Evolutionary conservation across 2,888 invertebrate species (phyloP).

Genomic region (Lithodes maja): DNA sequence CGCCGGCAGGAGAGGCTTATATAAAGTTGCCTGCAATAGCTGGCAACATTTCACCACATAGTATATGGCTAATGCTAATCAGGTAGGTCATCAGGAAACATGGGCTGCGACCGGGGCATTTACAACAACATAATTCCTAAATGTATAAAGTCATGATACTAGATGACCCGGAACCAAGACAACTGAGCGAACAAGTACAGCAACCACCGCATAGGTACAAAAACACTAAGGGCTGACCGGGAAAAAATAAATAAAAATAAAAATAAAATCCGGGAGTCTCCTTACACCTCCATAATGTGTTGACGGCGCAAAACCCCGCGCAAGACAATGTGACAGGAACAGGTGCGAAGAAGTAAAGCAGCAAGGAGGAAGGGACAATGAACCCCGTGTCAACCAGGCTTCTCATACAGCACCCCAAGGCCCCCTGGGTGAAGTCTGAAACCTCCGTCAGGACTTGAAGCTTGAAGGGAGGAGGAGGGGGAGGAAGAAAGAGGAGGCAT

Average conservation of each 20-base stretch:
- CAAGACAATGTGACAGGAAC: neutral
- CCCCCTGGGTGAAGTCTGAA: no score
- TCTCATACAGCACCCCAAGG: no score
- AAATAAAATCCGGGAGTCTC: neutral
- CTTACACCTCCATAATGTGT: neutral
- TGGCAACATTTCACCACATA: conserved; percentile 51
- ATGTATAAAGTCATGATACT: conserved; percentile 37
- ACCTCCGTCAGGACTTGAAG: neutral
- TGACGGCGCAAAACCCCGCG: neutral
- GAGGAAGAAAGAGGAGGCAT: neutral
- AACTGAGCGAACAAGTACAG: neutral
- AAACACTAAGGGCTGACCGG: conserved; percentile 47
- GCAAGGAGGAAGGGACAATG: no score
- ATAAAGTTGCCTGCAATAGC: conserved; percentile 67
- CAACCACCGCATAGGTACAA: conserved; percentile 13
- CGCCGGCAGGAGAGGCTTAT: conserved; percentile 59
- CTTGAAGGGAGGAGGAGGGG: neutral
- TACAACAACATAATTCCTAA: neutral
- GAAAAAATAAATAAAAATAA: conserved; percentile 23
- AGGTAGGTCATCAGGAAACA: neutral
- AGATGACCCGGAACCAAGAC: conserved; percentile 24
- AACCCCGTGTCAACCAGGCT: no score
- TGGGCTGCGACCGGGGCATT: neutral
- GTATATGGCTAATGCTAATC: neutral
- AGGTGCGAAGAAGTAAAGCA: neutral